Percentiles rank a stretch among this genome's conserved stretches.
Conservation (phyloP, 2,797 vertebrate genomes). For the Poecile montanus region DNA sequence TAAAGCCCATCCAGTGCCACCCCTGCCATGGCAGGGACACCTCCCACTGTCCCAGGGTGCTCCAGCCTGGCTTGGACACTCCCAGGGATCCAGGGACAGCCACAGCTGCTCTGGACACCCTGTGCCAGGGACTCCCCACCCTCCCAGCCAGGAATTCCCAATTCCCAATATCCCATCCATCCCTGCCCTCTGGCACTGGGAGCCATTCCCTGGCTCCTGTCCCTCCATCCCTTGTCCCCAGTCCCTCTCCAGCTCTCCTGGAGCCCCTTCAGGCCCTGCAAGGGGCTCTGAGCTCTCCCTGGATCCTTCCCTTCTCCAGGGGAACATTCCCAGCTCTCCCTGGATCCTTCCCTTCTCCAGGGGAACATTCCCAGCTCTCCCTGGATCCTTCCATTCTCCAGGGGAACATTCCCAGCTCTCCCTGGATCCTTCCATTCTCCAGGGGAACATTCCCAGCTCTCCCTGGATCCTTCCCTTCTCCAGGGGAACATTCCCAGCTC, state of each 20-base stretch:
- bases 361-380: background rate
- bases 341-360: no score
- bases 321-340: accelerated
- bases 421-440: background rate
- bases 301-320: accelerated
- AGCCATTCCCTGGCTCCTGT: background rate
- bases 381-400: background rate
- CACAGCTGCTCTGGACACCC: background rate
- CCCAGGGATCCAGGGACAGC: background rate
- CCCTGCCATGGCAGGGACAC: background rate
- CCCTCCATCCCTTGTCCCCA: background rate
- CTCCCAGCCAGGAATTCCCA: background rate
- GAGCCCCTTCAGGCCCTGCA: accelerated
- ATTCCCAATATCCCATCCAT: accelerated
- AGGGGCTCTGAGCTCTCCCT: background rate
- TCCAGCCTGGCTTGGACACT: background rate
- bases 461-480: background rate
- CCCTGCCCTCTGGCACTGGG: background rate
- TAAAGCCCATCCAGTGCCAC: accelerated
- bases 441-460: background rate
- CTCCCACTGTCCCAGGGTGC: accelerated
- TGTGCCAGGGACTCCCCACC: accelerated
- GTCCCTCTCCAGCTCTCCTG: background rate
- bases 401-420: background rate
- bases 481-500: background rate